Percentiles rank a stretch among this genome's conserved stretches.
phyloP scores from a whole-genome alignment of 1,140 invertebrate genomes.

The Drosophila navojoa region DNA sequence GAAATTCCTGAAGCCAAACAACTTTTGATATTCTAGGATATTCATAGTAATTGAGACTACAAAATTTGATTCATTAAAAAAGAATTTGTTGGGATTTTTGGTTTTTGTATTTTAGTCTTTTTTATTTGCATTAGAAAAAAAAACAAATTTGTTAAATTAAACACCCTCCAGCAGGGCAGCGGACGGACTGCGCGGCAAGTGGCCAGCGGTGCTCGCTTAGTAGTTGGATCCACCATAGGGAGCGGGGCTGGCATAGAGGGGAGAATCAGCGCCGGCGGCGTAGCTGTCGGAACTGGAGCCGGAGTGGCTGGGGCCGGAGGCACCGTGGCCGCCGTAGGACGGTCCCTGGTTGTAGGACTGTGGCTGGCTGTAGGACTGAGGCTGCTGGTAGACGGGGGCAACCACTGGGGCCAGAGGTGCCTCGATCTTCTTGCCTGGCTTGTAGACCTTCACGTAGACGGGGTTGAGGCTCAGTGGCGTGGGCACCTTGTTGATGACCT shows the following conservation, averaged over 20 bases:
- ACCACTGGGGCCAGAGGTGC: constrained; percentile 74
- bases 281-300: constrained; percentile 51
- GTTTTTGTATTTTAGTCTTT: constrained; percentile 44
- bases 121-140: constrained; percentile 67
- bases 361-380: constrained; percentile 46
- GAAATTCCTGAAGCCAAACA: no score
- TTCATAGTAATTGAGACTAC: not conserved
- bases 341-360: constrained; percentile 55
- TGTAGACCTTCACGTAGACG: constrained; percentile 82
- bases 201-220: constrained; percentile 26
- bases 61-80: not conserved
- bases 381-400: constrained; percentile 59
- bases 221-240: constrained; percentile 66
- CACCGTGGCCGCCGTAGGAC: constrained; percentile 41
- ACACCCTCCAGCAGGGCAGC: constrained; percentile 18
- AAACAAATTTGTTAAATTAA: constrained; percentile 63
- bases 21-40: not conserved
- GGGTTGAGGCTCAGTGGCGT: constrained; percentile 79
- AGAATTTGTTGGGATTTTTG: no score
- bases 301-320: constrained; percentile 42
- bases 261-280: constrained; percentile 52
- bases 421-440: constrained; percentile 81
- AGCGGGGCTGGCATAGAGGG: constrained; percentile 66
- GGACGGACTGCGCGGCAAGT: constrained; percentile 19
- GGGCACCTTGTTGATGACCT: constrained; percentile 82